Evolutionary conservation across 2,113 vertebrate species (phyloP).

Genomic region (Apodemus sylvaticus): DNA sequence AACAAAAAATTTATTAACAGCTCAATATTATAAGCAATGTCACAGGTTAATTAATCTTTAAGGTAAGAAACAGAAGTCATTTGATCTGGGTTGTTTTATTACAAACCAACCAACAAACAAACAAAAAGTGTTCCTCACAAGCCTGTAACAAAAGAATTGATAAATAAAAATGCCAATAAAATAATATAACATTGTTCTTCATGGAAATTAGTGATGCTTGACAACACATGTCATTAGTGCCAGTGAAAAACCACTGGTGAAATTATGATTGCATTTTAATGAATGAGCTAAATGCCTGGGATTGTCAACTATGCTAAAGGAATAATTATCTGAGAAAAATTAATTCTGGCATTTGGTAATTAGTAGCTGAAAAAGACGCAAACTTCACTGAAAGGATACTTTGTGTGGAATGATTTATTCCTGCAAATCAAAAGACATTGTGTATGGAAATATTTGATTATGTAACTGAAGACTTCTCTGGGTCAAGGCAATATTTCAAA

Average conservation of each 20-base stretch:
- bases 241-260: slow-evolving; percentile 80
- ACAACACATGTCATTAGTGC: slow-evolving; percentile 83
- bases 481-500: slow-evolving; percentile 43
- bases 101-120: background rate
- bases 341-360: slow-evolving; percentile 85
- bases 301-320: slow-evolving; percentile 81
- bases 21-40: slow-evolving; percentile 49
- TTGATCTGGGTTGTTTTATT: slow-evolving; percentile 50
- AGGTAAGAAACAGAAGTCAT: slow-evolving; percentile 40
- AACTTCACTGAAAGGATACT: slow-evolving; percentile 73
- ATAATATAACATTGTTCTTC: slow-evolving; percentile 83
- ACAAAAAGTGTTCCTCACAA: slow-evolving; percentile 59
- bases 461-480: background rate
- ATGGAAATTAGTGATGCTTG: slow-evolving; percentile 84
- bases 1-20: slow-evolving; percentile 50
- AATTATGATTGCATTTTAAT: slow-evolving; percentile 86
- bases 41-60: slow-evolving; percentile 33
- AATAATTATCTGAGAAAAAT: slow-evolving; percentile 85
- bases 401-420: slow-evolving; percentile 77
- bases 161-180: slow-evolving; percentile 80
- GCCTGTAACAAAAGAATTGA: slow-evolving; percentile 45
- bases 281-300: slow-evolving; percentile 83
- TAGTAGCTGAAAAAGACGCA: slow-evolving; percentile 81
- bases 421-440: slow-evolving; percentile 32
- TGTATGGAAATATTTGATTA: slow-evolving; percentile 40